Evolutionary conservation across 2,797 vertebrate species (phyloP).

Genomic region (Microchirus variegatus): DNA sequence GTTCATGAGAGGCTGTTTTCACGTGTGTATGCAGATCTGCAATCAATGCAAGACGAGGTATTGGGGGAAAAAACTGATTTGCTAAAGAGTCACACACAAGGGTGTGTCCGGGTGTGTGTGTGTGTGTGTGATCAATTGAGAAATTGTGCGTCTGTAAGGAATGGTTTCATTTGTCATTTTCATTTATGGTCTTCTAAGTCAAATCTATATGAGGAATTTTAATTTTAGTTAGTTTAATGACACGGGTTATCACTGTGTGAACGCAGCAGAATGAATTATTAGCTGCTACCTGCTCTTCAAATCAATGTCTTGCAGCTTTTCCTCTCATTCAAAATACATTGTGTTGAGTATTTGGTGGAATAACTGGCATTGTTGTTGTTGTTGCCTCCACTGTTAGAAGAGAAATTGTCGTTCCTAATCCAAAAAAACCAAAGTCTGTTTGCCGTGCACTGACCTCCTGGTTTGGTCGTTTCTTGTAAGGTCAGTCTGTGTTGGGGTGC

Average conservation of each 20-base stretch:
- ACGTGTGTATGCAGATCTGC: conserved; percentile 21
- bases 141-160: conserved; percentile 33
- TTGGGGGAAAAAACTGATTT: conserved; percentile 17
- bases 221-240: not conserved
- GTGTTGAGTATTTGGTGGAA: not conserved
- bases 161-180: too few relatives aligned
- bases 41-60: conserved; percentile 16
- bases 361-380: not conserved
- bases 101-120: conserved; percentile 9
- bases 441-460: not conserved
- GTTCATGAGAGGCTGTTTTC: conserved; percentile 25
- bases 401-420: not conserved
- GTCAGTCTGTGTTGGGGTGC: not conserved
- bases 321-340: too few relatives aligned
- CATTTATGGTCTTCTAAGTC: too few relatives aligned
- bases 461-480: not conserved
- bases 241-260: not conserved
- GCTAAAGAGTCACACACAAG: not conserved
- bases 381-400: not conserved
- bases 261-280: not conserved
- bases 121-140: conserved; percentile 31
- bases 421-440: not conserved
- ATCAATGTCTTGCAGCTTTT: too few relatives aligned
- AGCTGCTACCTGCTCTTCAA: too few relatives aligned
- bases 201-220: not conserved